Base-by-base conservation (phyloP, 1,140 invertebrate species). In the Oedothorax gibbosus region DNA sequence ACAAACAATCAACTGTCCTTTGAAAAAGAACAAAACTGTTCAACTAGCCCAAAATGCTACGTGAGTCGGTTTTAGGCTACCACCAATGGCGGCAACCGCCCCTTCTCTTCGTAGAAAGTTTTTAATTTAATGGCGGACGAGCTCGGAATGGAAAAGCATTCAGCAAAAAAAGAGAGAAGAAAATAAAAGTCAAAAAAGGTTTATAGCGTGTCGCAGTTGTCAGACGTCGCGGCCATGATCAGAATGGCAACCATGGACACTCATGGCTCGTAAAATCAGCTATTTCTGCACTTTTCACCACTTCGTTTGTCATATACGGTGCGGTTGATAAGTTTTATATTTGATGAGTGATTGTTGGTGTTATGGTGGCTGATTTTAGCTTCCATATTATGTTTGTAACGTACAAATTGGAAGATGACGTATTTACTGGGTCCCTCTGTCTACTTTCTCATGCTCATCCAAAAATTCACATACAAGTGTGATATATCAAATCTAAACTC, bases 101-200 rank as follows among this genome's bases (percentile, higher is more conserved):
- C 35, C 35, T 35, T 35, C 35, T 35, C 35, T 35, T 35, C 35
- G 35, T 66, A 66, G 81, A 68, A 75, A 84, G 81, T 84, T 84
- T 35, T 35, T 84, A 84, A 84, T 84, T 84, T 84, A 84, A 84
- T 84, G 81, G 71, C 51, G 81, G 81, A 84, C 81, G 81, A 76
- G 72, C 51, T 2, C 20, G 20, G 81, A 84, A 84, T 84, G 65
- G 51, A 53, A 64, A 54, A 14, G 50, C 60, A 49, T 64, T n/a
- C 20, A 21, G 72, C 62, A 68, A 54, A 21, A 18, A 49, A 18
- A 2, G 12, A n/a, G 8, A 60, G 20, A 82, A 72, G 62, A 82
- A 73, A 82, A 15, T 35, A 35, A 35, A 35, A 35, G 35, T 35
- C 35, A n/a, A 50, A 20, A 54, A 56, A 15, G 18, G 75, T 84